phyloP scores from a whole-genome alignment of 2,888 invertebrate species.

The Oeneis ivallda region DNA sequence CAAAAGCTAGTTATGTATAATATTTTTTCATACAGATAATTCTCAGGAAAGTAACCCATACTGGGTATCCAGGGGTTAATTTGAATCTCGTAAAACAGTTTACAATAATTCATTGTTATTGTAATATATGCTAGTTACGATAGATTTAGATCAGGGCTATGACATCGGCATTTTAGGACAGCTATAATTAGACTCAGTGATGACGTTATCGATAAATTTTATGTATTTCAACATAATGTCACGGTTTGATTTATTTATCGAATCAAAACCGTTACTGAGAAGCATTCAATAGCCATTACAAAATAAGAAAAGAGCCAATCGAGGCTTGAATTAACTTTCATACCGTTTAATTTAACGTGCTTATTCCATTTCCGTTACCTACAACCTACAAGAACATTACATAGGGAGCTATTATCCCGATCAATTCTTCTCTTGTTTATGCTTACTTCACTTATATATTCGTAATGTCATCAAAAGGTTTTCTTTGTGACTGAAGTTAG shows the following conservation, averaged over 20 bases:
- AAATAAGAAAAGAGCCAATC: background rate
- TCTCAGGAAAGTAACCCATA: no score
- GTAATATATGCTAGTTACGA: background rate
- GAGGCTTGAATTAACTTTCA: background rate
- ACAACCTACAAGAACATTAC: background rate
- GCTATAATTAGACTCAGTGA: constrained; percentile 1
- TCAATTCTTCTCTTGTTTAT: no score
- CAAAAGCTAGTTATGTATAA: no score
- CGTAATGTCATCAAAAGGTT: no score
- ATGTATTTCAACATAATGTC: background rate
- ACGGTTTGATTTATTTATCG: background rate
- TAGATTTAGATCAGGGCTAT: constrained; percentile 17
- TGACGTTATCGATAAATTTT: constrained; percentile 1
- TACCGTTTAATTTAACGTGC: background rate
- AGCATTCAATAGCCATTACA: background rate
- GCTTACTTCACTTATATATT: no score
- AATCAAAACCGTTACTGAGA: background rate
- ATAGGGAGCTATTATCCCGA: background rate
- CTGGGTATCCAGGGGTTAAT: no score
- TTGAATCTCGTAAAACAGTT: no score
- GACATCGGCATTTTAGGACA: constrained; percentile 7
- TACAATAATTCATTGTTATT: constrained; percentile 17
- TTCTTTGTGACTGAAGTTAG: background rate
- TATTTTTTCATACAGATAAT: no score
- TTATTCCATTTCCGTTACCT: no score